phyloP scores from a whole-genome alignment of 2,113 vertebrate genomes.

The Python bivittatus region DNA sequence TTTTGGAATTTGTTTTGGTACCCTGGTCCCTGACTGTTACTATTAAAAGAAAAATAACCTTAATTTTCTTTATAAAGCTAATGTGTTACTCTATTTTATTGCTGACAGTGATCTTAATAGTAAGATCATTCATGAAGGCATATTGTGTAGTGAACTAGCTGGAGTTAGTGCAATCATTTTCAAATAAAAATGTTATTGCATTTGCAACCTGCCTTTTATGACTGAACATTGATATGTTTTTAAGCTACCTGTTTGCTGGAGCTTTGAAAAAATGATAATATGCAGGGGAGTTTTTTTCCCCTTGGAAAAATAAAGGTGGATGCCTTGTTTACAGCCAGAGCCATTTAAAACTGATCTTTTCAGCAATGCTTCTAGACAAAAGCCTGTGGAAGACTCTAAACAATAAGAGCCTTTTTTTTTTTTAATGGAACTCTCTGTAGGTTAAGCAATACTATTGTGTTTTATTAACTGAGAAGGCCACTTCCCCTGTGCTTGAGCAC shows the following conservation, averaged over 20 bases:
- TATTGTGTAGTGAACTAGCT: constrained; percentile 37
- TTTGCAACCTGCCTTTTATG: constrained; percentile 41
- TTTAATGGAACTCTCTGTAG: constrained; percentile 39
- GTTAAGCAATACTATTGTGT: constrained; percentile 52
- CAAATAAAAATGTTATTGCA: constrained; percentile 45
- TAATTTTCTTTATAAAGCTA: constrained; percentile 31
- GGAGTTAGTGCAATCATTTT: constrained; percentile 55
- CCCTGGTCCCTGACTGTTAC: constrained; percentile 24
- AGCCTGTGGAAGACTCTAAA: constrained; percentile 53
- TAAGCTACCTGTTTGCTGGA: constrained; percentile 41
- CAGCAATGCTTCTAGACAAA: constrained; percentile 32
- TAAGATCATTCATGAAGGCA: constrained; percentile 49
- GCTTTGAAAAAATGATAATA: constrained; percentile 32
- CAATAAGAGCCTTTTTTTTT: constrained; percentile 54
- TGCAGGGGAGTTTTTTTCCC: not conserved
- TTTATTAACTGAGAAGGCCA: constrained; percentile 51
- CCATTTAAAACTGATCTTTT: constrained; percentile 49
- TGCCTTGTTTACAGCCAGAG: constrained; percentile 48
- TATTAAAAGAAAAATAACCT: constrained; percentile 48
- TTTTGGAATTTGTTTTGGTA: constrained; percentile 27
- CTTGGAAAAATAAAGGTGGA: constrained; percentile 32
- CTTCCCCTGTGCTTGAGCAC: constrained; percentile 32
- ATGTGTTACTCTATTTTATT: constrained; percentile 37
- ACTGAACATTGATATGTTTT: constrained; percentile 35
- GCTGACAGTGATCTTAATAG: constrained; percentile 41